A percentile compares a stretch with the other conserved stretches of the same genome.
Evolutionary conservation across 2,888 invertebrate genomes (phyloP).

Genomic region (Slavum lentiscoides): DNA sequence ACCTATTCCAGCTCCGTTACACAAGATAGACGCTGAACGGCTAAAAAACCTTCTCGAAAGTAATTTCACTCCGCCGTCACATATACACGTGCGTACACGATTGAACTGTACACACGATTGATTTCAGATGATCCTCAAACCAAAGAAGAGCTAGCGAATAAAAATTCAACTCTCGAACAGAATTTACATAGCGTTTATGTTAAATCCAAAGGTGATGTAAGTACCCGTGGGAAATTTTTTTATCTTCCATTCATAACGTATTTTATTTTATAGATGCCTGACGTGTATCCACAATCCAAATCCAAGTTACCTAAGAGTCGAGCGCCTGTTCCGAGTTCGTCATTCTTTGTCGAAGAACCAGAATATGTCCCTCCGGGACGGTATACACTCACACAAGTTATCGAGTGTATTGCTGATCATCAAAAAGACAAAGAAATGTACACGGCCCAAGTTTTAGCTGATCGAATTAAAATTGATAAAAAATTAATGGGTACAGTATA

Average conservation of each 20-base stretch:
- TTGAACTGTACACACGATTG: background rate
- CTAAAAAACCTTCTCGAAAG: conserved; percentile 5
- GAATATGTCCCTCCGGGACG: conserved; percentile 22
- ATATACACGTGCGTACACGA: background rate
- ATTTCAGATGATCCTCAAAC: background rate
- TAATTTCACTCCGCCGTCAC: background rate
- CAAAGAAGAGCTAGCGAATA: background rate
- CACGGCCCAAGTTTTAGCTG: conserved; percentile 28
- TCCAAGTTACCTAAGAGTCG: conserved; percentile 37
- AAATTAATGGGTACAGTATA: conserved; percentile 40
- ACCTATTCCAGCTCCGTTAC: conserved; percentile 34
- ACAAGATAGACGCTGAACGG: conserved; percentile 34
- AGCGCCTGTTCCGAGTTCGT: background rate
- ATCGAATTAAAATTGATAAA: conserved; percentile 26
- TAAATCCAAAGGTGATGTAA: conserved; percentile 39
- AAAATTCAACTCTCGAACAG: conserved; percentile 27
- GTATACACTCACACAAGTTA: conserved; percentile 42
- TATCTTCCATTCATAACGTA: background rate
- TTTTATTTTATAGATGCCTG: conserved; percentile 25
- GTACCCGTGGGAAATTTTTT: background rate
- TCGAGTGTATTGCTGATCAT: conserved; percentile 43
- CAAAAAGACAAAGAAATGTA: conserved; percentile 31
- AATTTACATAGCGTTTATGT: conserved; percentile 49
- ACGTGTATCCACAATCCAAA: conserved; percentile 28
- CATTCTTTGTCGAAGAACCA: conserved; percentile 21